Conservation (phyloP, 2,797 vertebrate genomes). For the Danio choprae region DNA sequence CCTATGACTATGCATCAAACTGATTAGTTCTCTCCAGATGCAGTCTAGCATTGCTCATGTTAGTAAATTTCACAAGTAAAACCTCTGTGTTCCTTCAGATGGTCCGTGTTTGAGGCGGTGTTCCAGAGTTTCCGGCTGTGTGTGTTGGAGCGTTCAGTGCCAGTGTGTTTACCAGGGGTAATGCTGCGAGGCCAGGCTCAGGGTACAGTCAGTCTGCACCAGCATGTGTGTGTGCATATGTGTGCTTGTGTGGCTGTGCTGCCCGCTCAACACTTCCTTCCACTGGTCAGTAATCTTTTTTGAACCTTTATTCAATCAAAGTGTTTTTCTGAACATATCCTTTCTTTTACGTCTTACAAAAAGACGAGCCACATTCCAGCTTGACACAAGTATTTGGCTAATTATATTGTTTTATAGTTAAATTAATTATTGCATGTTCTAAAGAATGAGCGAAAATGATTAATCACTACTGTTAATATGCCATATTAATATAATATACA, state of each 20-base stretch:
- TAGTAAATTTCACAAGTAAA: not conserved
- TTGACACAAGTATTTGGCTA: not conserved
- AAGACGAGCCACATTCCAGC: not conserved
- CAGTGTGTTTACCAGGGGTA: conserved; percentile 81
- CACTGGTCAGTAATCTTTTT: conserved; percentile 82
- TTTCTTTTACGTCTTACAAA: not conserved
- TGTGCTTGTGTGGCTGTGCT: conserved; percentile 86
- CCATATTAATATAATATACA: no score
- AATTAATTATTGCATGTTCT: not conserved
- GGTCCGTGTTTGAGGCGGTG: conserved; percentile 83
- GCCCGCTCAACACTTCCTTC: conserved; percentile 78
- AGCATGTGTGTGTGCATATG: conserved; percentile 87
- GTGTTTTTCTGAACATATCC: no score
- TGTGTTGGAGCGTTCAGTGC: conserved; percentile 82
- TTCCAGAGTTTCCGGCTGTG: conserved; percentile 85
- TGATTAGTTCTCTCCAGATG: not conserved
- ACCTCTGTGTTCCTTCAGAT: conserved; percentile 69
- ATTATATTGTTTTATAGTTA: not conserved
- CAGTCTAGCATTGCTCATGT: not conserved
- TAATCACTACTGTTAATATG: not conserved
- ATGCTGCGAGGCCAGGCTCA: conserved; percentile 80
- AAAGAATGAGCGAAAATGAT: not conserved
- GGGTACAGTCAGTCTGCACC: conserved; percentile 83
- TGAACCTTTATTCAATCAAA: not conserved
- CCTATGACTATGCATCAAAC: not conserved